phyloP scores from a whole-genome alignment of 1,140 invertebrate species.

The Dufourea novaeangliae region DNA sequence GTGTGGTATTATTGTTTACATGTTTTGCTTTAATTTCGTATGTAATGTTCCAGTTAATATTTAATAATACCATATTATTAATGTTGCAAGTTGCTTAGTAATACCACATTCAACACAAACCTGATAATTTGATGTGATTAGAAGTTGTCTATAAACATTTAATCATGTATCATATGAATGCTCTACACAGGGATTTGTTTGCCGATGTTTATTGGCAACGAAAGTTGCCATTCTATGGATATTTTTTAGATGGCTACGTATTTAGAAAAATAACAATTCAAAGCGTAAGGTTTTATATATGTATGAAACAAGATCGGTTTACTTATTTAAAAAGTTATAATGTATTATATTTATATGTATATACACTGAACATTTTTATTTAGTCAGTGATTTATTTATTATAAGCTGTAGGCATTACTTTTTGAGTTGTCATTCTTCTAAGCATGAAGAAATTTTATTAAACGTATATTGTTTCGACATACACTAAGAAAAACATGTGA shows the following conservation, averaged over 20 bases:
- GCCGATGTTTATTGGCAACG: neutral
- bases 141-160: constrained; percentile 18
- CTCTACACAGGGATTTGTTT: constrained; percentile 39
- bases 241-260: constrained; percentile 5
- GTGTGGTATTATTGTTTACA: constrained; percentile 22
- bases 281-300: neutral
- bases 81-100: neutral
- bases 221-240: constrained; percentile 4
- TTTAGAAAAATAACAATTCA: constrained; percentile 27
- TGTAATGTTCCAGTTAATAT: neutral
- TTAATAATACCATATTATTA: neutral
- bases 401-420: neutral
- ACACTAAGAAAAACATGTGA: constrained; percentile 23
- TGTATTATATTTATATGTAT: neutral
- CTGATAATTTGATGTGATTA: constrained; percentile 3
- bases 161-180: constrained; percentile 3
- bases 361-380: neutral
- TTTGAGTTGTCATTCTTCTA: constrained; percentile 21
- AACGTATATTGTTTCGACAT: constrained; percentile 27
- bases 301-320: neutral
- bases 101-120: neutral
- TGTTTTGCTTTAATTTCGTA: neutral
- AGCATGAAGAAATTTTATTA: constrained; percentile 7
- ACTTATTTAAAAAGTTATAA: neutral
- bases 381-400: neutral